phyloP scores from a whole-genome alignment of 2,888 invertebrate species.

The Frankliniella fusca region DNA sequence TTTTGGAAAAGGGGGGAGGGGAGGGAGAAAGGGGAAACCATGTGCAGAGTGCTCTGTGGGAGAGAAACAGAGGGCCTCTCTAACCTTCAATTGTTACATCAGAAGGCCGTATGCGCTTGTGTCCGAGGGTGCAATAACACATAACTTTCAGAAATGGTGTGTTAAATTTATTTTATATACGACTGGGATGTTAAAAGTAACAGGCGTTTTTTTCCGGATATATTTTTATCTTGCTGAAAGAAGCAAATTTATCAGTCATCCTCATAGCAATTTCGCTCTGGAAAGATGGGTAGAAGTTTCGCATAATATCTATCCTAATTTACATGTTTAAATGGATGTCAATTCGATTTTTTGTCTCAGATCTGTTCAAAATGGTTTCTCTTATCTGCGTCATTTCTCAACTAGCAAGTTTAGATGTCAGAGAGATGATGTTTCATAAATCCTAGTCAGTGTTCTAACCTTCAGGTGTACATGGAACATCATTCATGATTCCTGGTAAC shows the following conservation, averaged over 20 bases:
- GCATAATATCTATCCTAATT: too few relatives aligned
- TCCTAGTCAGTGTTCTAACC: not conserved
- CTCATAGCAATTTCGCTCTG: not conserved
- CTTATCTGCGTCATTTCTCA: too few relatives aligned
- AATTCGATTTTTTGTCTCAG: too few relatives aligned
- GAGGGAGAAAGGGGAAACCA: not conserved
- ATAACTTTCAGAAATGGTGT: not conserved
- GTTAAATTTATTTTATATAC: not conserved
- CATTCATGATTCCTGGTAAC: not conserved
- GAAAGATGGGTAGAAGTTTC: not conserved
- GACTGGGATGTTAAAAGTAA: not conserved
- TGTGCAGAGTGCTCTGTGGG: not conserved
- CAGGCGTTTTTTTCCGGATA: not conserved
- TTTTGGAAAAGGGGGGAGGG: not conserved
- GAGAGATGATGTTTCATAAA: too few relatives aligned
- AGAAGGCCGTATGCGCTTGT: constrained; percentile 14
- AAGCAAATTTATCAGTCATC: too few relatives aligned
- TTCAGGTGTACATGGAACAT: not conserved
- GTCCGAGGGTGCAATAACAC: not conserved
- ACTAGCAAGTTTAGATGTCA: too few relatives aligned
- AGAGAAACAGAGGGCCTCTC: constrained; percentile 24
- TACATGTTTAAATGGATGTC: too few relatives aligned
- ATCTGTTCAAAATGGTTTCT: too few relatives aligned
- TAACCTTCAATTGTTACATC: constrained; percentile 25
- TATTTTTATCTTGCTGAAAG: not conserved